Evolutionary conservation across 2,888 invertebrate genomes (phyloP).

Genomic region (Tetranychus piercei): DNA sequence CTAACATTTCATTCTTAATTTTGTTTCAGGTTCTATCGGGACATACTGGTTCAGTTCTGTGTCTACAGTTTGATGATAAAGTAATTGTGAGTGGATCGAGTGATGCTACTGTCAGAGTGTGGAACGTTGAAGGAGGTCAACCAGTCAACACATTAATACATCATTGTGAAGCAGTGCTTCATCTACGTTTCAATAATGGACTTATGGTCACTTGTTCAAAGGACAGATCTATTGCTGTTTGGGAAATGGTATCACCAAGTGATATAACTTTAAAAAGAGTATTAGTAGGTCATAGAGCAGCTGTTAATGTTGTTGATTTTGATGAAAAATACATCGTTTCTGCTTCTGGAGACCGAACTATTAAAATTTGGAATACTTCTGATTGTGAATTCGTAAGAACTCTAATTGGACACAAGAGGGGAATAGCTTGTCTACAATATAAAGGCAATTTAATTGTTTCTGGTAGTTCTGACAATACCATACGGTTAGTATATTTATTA

Average conservation of each 20-base stretch:
- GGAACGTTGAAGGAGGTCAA: conserved; percentile 82
- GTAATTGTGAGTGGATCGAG: conserved; percentile 96
- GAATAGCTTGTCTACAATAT: conserved; percentile 98
- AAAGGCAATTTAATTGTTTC: conserved; percentile 91
- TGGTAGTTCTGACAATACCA: conserved; percentile 97
- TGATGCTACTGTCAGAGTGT: conserved; percentile 93
- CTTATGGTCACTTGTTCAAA: conserved; percentile 99
- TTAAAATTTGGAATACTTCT: conserved; percentile 94
- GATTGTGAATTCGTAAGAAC: conserved; percentile 97
- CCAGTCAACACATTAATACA: conserved; percentile 97
- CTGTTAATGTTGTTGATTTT: conserved; percentile 98
- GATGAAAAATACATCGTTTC: conserved; percentile 99
- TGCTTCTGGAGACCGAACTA: conserved; percentile 94
- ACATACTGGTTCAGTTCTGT: conserved; percentile 94
- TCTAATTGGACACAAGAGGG: conserved; percentile 92
- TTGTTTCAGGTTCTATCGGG: conserved; percentile 61
- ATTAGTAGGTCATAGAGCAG: conserved; percentile 93
- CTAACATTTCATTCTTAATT: neutral
- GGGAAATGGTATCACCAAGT: conserved; percentile 96
- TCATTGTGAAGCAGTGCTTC: conserved; percentile 97
- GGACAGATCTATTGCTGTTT: conserved; percentile 97
- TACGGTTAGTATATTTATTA: conserved; percentile 43
- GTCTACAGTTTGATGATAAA: conserved; percentile 95
- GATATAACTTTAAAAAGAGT: conserved; percentile 89
- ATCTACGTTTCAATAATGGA: conserved; percentile 91